phyloP scores from a whole-genome alignment of 2,888 invertebrate species.

The Hoplodrina ambigua region DNA sequence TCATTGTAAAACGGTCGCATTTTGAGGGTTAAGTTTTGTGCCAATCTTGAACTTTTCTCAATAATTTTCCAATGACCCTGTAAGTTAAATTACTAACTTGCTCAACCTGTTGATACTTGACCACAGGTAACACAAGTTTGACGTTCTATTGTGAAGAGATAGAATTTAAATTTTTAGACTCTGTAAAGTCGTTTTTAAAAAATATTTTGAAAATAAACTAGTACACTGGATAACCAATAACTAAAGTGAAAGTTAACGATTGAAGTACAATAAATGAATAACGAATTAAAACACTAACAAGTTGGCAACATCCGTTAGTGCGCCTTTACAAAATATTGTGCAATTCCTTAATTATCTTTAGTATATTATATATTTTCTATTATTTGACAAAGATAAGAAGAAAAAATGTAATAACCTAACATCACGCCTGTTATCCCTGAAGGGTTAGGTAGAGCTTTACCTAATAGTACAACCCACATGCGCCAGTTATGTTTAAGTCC shows the following conservation, averaged over 20 bases:
- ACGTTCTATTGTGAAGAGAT: not conserved
- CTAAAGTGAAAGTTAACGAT: conserved; percentile 8
- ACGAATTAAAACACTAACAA: conserved; percentile 8
- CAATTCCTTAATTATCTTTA: conserved; percentile 23
- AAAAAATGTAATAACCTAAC: not conserved
- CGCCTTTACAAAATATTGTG: conserved; percentile 39
- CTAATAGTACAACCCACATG: too few relatives aligned
- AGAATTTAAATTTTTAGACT: not conserved
- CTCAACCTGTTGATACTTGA: conserved; percentile 22
- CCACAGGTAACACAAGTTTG: conserved; percentile 3
- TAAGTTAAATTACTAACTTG: not conserved
- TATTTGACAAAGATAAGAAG: conserved; percentile 23
- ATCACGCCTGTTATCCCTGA: too few relatives aligned
- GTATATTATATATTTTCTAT: conserved; percentile 10
- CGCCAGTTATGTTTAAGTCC: too few relatives aligned
- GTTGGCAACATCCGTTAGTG: conserved; percentile 30
- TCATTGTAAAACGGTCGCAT: not conserved
- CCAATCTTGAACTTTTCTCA: not conserved
- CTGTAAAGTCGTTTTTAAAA: too few relatives aligned
- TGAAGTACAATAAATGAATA: conserved; percentile 16
- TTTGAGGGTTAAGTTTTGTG: conserved; percentile 6
- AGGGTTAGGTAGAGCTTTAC: too few relatives aligned
- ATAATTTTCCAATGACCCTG: not conserved
- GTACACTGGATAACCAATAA: not conserved
- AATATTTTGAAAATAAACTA: not conserved